Conservation (phyloP, 2,797 vertebrate genomes). For the Argentina silus region DNA sequence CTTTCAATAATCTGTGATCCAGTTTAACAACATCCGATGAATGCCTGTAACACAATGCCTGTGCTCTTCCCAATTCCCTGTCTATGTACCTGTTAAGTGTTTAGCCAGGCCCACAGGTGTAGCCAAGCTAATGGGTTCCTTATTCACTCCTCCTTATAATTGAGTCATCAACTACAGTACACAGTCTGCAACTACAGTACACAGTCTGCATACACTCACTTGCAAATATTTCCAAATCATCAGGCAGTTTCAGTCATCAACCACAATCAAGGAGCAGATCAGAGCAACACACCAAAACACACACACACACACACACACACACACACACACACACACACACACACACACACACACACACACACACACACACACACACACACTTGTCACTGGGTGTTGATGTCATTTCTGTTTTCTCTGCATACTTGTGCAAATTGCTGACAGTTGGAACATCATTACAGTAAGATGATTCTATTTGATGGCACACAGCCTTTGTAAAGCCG, state of each 20-base stretch:
- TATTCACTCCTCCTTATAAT: constrained; percentile 53
- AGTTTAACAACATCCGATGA: too few relatives aligned
- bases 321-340: constrained; percentile 7
- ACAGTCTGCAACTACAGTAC: too few relatives aligned
- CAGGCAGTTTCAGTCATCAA: background rate
- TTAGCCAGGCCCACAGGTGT: background rate
- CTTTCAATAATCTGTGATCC: too few relatives aligned
- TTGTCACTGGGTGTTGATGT: background rate
- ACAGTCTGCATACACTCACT: background rate
- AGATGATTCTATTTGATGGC: background rate
- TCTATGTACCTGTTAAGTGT: too few relatives aligned
- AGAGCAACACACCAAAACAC: background rate
- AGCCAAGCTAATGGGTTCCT: constrained; percentile 20
- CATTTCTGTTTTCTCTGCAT: background rate
- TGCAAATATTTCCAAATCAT: background rate
- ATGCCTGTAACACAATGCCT: too few relatives aligned
- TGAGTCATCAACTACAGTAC: constrained; percentile 41
- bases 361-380: background rate
- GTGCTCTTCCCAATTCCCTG: too few relatives aligned
- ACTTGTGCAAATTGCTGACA: background rate
- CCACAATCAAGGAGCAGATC: background rate
- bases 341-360: background rate
- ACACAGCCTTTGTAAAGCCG: background rate
- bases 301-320: constrained; percentile 13
- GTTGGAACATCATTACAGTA: background rate